Evolutionary conservation across 2,797 vertebrate species (phyloP), one percentile per base, ranked within the genome.

Genomic region (Neosilurus mollespiculum): DNA sequence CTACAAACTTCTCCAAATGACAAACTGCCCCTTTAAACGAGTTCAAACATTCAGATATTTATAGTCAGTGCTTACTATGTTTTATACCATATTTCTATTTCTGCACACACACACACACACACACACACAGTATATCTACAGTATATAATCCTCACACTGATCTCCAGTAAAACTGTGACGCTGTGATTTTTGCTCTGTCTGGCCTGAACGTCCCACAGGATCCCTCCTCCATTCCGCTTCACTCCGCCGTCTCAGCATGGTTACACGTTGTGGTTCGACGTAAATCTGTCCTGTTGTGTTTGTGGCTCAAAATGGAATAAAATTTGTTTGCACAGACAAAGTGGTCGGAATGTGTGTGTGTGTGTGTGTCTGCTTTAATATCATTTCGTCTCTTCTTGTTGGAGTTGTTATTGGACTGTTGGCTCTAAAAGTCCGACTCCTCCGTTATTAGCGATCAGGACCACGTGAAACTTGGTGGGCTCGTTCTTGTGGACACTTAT

Each of bases 271-370:
- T 76, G 83, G 61, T 87, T 88, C 64, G 58, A 79, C 58, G 77
- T 87, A 43, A 37, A 90, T 78, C 37, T 10, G 59, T 78, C 85
- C 75, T 86, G 84, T 82, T 78, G 81, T 89, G 83, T 90, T 88
- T 86, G 86, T 84, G 88, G 87, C 87, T 86, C 34, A 83, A 87
- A 78, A 80, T 85, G 9, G n/a, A 89, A 86, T 89, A 88, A 88
- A 89, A 84, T 81, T 81, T 87, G 83, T 89, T 87, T 87, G 89
- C 86, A 87, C 75, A 66, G 51, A 24, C 70, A 12, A 80, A 58
- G 53, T 75, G 59, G 12, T 81, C 11, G 7, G 0, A 26, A 8
- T 62, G 54, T 0, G 37, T 20, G 26, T 65, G 7, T 66, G 24
- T 6, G 53, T 75, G 15, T n/a, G n/a, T n/a, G n/a, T n/a, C n/a